Base-by-base conservation (phyloP, 2,113 vertebrate genomes). In the Psittacara wagleri region DNA sequence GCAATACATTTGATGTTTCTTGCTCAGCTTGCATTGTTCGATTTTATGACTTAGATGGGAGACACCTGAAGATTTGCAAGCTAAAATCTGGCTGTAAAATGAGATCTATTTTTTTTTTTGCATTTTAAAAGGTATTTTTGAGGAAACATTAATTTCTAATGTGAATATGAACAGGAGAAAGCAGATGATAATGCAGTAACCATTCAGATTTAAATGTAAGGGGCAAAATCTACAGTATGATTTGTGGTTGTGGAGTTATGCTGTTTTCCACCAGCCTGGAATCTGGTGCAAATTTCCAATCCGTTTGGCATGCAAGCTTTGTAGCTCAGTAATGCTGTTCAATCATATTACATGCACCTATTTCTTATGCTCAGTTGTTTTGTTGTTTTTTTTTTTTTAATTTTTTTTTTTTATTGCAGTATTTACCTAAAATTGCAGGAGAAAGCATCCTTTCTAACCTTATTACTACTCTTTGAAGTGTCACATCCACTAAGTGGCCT, bases 401-500 rank as follows among this genome's bases (percentile, higher is more conserved):
- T n/a, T n/a, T 33, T 37, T n/a, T 78, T 57, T 37, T 81, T 33
- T 29, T 44, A 7, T 44, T 86, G 22, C 48, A 69, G n/a, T 57
- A 73, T 85, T 88, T 80, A 66, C 31, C 39, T 57, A 68, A 44
- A 90, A 82, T 67, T 31, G 31, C 1, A 2, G 63, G 37, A 61
- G 48, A 63, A 81, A 46, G 54, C 16, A 20, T 48, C 7, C 15
- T 81, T n/a, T 62, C 66, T n/a, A 17, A 39, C 15, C 67, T 54
- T 27, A 8, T 49, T 52, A 1, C 28, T 64, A 5, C 7, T n/a
- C 18, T 67, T 7, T 35, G 41, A 4, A 9, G 79, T 11, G 62
- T n/a, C 0, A 0, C 12, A 2, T 7, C 11, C 15, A 2, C 6
- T 73, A 16, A 7, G 66, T 17, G 31, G 49, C 22, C 13, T 17